These are phyloP conservation scores for Acanthiza pusilla DNA, from an alignment of 2,797 vertebrate genomes.

Conservation along the genomic window DNA sequence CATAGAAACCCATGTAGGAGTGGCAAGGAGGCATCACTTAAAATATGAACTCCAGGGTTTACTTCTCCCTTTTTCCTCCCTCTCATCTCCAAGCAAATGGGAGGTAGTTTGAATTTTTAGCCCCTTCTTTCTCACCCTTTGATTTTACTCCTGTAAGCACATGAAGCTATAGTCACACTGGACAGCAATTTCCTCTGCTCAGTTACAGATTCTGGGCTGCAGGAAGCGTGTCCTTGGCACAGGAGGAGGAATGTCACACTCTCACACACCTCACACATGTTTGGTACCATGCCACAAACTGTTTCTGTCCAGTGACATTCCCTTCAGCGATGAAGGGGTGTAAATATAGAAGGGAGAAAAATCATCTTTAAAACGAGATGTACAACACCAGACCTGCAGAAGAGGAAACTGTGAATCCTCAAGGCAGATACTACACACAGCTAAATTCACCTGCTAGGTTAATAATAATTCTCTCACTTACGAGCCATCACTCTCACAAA, in stretches of 20 bases:
- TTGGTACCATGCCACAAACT: not conserved
- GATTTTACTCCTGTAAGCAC: not conserved
- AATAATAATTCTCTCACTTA: not conserved
- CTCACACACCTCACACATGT: not conserved
- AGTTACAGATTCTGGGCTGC: not conserved
- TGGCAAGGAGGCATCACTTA: conserved; percentile 22
- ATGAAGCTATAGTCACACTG: not conserved
- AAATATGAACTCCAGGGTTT: conserved; percentile 55
- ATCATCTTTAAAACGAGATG: not conserved
- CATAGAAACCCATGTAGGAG: conserved; percentile 49
- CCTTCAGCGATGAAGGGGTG: not conserved
- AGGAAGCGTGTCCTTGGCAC: not conserved
- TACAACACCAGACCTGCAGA: not conserved
- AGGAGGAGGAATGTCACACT: not conserved
- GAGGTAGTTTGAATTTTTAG: not conserved
- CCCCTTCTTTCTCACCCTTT: not conserved
- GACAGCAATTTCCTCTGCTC: not conserved
- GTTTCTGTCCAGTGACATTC: not conserved
- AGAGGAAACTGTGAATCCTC: not conserved
- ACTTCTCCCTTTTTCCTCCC: conserved; percentile 22
- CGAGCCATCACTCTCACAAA: not conserved
- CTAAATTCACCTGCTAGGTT: not conserved
- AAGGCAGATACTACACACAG: not conserved
- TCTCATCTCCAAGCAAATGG: conserved; percentile 10
- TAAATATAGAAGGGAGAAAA: not conserved